Base-by-base conservation (phyloP, 2,888 invertebrate species). In the Pseudoips prasinana region DNA sequence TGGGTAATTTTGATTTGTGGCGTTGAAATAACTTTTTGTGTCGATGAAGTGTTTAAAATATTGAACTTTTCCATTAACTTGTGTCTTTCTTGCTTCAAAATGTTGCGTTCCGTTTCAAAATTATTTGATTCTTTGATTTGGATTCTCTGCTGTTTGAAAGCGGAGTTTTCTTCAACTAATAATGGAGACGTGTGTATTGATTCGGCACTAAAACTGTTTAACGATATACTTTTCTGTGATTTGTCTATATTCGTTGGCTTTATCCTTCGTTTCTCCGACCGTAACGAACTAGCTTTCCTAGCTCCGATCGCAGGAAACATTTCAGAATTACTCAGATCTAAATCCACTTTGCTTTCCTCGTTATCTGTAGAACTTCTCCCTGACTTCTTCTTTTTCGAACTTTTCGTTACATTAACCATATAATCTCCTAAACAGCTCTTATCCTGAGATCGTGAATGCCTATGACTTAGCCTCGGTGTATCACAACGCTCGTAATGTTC, bases 181-280 rank as follows among this genome's bases (percentile, higher is more conserved):
- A 76, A 50, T 0, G 69, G 64, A 0, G 83, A 76, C 0, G 71
- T 69, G 17, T 78, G 80, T 28, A 88, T 83, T 3, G 64, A 66
- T 26, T 87, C 85, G 0, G 73, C 54, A 10, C 63, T 79, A 31
- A 85, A 85, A 59, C 73, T 85, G 11, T 72, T 85, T 1, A 87
- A 25, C 0, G 84, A 83, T 3, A 75, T 46, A 56, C 80, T 80
- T 36, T 82, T 81, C 34, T 79, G 69, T 1, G 69, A 64, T 1
- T 67, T 74, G 28, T 84, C 79, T 18, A 86, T 78, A 14, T 78
- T 81, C 0, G 90, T 91, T 0, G 91, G 91, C 43, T 91, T 91
- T 1, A 91, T 91, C 39, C 91, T 65, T 0, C 75, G 50, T 40
- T 73, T 73, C 10, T 82, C 86, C 0, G 78, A 76, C 6, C 69